These are phyloP conservation scores for Protosalanx chinensis DNA, from an alignment of 2,797 vertebrate species.

Conservation along the genomic window DNA sequence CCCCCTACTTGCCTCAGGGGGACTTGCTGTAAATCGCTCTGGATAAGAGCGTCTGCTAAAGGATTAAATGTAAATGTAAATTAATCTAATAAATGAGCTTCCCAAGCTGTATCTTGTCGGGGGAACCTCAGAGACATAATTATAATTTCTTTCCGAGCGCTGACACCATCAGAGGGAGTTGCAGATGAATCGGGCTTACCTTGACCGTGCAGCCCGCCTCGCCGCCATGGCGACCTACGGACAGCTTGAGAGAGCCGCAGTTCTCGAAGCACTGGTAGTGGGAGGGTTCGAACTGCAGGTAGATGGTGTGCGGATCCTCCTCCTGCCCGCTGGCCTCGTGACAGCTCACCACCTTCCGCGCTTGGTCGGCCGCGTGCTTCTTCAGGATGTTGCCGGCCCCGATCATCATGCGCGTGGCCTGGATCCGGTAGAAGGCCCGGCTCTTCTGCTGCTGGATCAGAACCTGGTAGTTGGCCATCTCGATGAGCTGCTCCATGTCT, in stretches of 20 bases:
- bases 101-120: background rate
- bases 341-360: conserved; percentile 82
- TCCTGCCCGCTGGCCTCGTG: conserved; percentile 78
- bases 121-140: background rate
- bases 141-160: background rate
- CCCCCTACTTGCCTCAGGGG: too few species aligned
- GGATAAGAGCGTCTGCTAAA: too few species aligned
- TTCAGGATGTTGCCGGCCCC: conserved; percentile 86
- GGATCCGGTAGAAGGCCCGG: conserved; percentile 85
- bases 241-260: conserved; percentile 80
- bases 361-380: conserved; percentile 84
- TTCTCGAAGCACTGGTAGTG: conserved; percentile 88
- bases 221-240: conserved; percentile 75
- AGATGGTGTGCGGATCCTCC: conserved; percentile 80
- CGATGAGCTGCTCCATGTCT: conserved; percentile 84
- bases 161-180: background rate
- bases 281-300: conserved; percentile 78
- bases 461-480: conserved; percentile 86
- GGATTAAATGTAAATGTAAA: background rate
- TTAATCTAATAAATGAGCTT: background rate
- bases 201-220: conserved; percentile 78
- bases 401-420: conserved; percentile 87
- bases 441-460: conserved; percentile 86
- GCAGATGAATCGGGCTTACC: conserved; percentile 48
- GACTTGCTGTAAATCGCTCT: too few species aligned